These are phyloP conservation scores for Trachymyrmex septentrionalis DNA, from an alignment of 1,140 invertebrate genomes.

Conservation along the genomic window DNA sequence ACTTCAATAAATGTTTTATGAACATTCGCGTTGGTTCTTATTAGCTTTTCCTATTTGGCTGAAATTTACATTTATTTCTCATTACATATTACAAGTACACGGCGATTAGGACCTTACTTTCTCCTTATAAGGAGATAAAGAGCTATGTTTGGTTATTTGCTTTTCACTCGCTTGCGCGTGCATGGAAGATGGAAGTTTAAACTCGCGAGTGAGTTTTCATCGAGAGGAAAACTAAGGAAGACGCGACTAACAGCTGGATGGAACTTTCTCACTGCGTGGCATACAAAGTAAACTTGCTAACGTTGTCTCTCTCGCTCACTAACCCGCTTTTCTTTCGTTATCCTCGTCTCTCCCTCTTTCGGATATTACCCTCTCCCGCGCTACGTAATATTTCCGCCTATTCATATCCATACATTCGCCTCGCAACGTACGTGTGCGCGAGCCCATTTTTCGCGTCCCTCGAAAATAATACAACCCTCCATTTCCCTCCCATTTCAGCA, in stretches of 20 bases:
- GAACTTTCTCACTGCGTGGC: slow-evolving; percentile 66
- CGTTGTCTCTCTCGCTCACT: slow-evolving; percentile 55
- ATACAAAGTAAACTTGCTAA: slow-evolving; percentile 71
- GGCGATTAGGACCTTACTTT: slow-evolving; percentile 11
- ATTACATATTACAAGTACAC: slow-evolving; percentile 1
- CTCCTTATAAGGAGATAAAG: background rate
- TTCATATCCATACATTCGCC: slow-evolving; percentile 70
- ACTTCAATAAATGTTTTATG: too few species aligned
- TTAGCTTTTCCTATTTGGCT: too few species aligned
- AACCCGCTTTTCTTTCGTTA: slow-evolving; percentile 22
- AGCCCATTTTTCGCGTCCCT: slow-evolving; percentile 70
- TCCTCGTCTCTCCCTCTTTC: slow-evolving; percentile 5
- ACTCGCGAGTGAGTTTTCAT: slow-evolving; percentile 58
- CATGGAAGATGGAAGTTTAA: slow-evolving; percentile 33
- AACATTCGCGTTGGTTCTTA: too few species aligned
- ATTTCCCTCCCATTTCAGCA: background rate
- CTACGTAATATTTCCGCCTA: slow-evolving; percentile 74
- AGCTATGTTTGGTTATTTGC: slow-evolving; percentile 39
- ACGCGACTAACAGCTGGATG: slow-evolving; percentile 56
- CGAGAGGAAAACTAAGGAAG: slow-evolving; percentile 58
- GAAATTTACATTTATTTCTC: background rate
- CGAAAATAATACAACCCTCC: slow-evolving; percentile 69
- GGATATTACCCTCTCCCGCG: slow-evolving; percentile 42
- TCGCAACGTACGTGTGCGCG: slow-evolving; percentile 19
- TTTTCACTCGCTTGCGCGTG: slow-evolving; percentile 25